Conservation (phyloP, 2,113 vertebrate species). For the Microcebus ravelobensis region DNA sequence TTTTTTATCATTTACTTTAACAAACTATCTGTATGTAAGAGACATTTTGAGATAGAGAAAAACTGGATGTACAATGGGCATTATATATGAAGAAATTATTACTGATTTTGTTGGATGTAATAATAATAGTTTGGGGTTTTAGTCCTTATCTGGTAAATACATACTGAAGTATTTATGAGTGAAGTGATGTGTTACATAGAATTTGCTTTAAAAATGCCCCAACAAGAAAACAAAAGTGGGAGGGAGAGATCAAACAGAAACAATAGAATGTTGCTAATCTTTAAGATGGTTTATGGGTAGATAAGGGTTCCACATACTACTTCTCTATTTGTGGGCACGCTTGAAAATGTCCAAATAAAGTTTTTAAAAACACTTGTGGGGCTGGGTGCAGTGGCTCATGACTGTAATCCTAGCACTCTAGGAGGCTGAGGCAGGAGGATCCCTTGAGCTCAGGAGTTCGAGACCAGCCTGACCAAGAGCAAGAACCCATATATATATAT, state of each 20-base stretch:
- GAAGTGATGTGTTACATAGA: background rate
- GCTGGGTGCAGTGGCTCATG: too few species aligned
- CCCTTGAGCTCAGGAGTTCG: too few species aligned
- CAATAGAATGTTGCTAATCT: background rate
- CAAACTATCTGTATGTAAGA: background rate
- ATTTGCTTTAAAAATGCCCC: conserved; percentile 37
- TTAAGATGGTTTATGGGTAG: background rate
- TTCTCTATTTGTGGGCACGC: background rate
- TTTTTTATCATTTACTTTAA: background rate
- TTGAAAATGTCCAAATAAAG: conserved; percentile 13
- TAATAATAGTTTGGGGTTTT: conserved; percentile 2
- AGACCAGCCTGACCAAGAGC: too few species aligned
- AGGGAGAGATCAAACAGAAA: background rate
- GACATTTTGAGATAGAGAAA: conserved; percentile 15
- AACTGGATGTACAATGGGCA: background rate
- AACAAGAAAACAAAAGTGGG: background rate
- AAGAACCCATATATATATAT: too few species aligned
- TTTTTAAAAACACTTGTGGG: background rate
- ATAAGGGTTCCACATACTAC: background rate
- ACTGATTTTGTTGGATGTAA: background rate
- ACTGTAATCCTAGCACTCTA: too few species aligned
- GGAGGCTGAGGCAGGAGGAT: too few species aligned
- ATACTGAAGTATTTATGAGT: conserved; percentile 14
- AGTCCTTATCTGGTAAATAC: background rate
- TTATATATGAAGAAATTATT: conserved; percentile 17